A percentile compares a stretch with the other conserved stretches of the same genome.
Conservation (phyloP, 2,888 invertebrate species). For the Drosophila vallismaia region DNA sequence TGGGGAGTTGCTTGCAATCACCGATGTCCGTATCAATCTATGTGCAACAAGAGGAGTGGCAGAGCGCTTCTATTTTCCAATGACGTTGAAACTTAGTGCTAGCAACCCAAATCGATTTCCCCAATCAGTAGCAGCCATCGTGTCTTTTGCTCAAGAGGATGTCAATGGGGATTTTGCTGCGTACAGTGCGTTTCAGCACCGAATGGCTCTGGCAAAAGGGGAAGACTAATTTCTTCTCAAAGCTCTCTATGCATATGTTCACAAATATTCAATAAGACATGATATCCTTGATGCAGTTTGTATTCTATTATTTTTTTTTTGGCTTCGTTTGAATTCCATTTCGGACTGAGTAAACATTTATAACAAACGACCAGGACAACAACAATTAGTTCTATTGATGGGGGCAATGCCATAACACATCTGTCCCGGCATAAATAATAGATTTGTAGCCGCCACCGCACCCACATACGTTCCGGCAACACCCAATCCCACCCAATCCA, state of each 20-base stretch:
- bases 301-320: neutral
- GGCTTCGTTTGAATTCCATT: neutral
- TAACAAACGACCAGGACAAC: conserved; percentile 50
- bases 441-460: conserved; percentile 60
- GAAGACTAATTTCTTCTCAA: conserved; percentile 19
- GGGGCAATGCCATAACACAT: conserved; percentile 59
- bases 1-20: conserved; percentile 18
- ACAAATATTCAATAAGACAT: conserved; percentile 30
- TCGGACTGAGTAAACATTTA: conserved; percentile 26
- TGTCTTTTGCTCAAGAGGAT: conserved; percentile 28
- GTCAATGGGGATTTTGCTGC: conserved; percentile 24
- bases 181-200: conserved; percentile 2
- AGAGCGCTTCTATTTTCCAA: neutral
- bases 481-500: neutral
- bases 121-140: conserved; percentile 38
- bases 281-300: conserved; percentile 8
- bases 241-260: neutral
- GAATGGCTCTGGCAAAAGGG: conserved; percentile 1
- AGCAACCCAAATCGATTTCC: conserved; percentile 32
- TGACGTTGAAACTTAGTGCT: neutral
- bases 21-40: conserved; percentile 22
- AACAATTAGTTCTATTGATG: conserved; percentile 74
- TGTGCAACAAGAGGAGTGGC: conserved; percentile 11
- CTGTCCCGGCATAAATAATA: conserved; percentile 71
- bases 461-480: conserved; percentile 11